Percentiles rank a stretch among this genome's conserved stretches.
Evolutionary conservation across 2,888 invertebrate genomes (phyloP).

Genomic region (Drosophila conformis): DNA sequence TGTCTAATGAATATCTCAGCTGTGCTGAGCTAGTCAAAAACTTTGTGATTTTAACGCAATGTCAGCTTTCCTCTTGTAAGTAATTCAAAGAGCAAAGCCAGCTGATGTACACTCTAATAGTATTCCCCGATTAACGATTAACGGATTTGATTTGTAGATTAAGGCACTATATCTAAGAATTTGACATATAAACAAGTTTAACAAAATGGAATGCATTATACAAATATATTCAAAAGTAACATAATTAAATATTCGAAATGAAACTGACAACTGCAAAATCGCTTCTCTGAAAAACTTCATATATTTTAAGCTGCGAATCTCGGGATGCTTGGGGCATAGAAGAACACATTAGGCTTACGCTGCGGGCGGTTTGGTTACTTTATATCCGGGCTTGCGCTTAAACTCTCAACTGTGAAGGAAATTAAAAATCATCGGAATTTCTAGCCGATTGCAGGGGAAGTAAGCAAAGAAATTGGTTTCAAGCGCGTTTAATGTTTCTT

Average conservation of each 20-base stretch:
- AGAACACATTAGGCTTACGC: constrained; percentile 26
- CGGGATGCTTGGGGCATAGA: background rate
- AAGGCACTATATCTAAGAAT: background rate
- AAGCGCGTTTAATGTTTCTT: constrained; percentile 31
- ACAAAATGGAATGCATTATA: no score
- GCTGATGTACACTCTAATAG: background rate
- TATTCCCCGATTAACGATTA: no score
- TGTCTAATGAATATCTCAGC: constrained; percentile 26
- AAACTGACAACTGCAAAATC: background rate
- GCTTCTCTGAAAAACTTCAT: background rate
- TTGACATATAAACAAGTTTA: no score
- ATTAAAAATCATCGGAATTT: constrained; percentile 48
- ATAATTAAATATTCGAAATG: background rate
- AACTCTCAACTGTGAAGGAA: constrained; percentile 56
- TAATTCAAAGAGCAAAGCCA: constrained; percentile 1
- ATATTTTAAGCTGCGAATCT: background rate
- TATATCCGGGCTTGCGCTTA: constrained; percentile 20
- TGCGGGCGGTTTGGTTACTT: constrained; percentile 24
- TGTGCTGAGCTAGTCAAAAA: constrained; percentile 17
- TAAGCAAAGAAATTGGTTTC: constrained; percentile 2
- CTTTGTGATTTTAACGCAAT: constrained; percentile 21
- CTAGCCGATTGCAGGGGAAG: constrained; percentile 2
- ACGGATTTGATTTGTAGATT: background rate
- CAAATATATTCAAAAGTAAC: background rate
- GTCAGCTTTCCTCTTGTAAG: constrained; percentile 16